Percentiles rank a stretch among this genome's conserved stretches.
Conservation (phyloP, 2,113 vertebrate species). For the Neotoma lepida region DNA sequence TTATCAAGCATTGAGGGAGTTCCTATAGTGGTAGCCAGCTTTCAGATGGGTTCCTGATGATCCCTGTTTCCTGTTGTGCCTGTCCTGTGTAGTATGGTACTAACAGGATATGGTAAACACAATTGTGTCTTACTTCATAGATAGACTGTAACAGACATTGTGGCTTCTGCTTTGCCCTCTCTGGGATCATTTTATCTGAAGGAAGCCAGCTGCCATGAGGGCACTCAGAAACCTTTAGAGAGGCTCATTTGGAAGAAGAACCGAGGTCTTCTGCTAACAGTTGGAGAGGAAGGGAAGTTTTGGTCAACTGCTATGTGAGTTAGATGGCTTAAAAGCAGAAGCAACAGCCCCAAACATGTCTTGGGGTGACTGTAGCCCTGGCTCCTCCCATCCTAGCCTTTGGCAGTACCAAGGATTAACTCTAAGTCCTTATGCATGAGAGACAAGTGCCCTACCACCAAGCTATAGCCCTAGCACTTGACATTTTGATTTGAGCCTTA, state of each 20-base stretch:
- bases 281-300: not conserved
- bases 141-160: not conserved
- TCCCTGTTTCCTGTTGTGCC: not conserved
- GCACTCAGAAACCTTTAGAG: not conserved
- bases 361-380: not conserved
- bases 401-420: not conserved
- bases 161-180: not conserved
- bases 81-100: not conserved
- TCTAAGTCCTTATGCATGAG: not conserved
- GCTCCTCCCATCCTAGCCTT: not conserved
- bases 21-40: not conserved
- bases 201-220: not conserved
- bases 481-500: not conserved
- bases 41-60: not conserved
- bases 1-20: not conserved
- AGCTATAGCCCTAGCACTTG: not conserved
- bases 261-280: not conserved
- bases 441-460: not conserved
- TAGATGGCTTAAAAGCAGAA: conserved; percentile 2
- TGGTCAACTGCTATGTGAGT: not conserved
- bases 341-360: not conserved
- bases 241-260: not conserved
- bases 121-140: not conserved
- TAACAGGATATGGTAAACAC: not conserved
- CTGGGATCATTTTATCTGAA: not conserved